These are phyloP conservation scores for Vespertilio murinus DNA, from an alignment of 2,797 vertebrate genomes.

Conservation along the genomic window DNA sequence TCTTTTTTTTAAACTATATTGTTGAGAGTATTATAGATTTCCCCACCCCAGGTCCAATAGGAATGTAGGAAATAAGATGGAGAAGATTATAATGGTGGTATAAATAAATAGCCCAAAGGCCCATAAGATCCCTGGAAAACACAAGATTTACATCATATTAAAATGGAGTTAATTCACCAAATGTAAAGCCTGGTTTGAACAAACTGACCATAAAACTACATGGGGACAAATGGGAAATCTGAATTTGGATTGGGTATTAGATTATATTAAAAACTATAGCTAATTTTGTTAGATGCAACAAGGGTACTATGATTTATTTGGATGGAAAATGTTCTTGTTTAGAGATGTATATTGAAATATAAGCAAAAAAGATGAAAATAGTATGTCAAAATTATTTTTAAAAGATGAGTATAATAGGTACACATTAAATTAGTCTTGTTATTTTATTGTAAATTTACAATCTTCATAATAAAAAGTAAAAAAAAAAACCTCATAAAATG, in stretches of 20 bases:
- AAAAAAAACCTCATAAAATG: neutral
- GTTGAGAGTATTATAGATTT: no score
- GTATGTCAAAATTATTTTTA: neutral
- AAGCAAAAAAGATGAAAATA: conserved; percentile 13
- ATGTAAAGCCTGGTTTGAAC: neutral
- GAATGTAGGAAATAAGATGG: neutral
- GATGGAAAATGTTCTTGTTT: neutral
- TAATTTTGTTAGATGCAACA: neutral
- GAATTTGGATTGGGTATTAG: neutral
- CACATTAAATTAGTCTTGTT: neutral
- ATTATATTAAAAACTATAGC: neutral
- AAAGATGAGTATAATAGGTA: neutral
- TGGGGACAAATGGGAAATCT: neutral
- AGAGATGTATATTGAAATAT: neutral
- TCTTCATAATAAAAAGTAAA: neutral
- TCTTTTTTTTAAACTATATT: neutral
- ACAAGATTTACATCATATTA: neutral
- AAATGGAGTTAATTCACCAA: neutral
- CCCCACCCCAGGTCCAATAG: neutral
- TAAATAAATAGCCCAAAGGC: neutral
- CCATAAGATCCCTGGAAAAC: neutral
- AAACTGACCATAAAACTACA: neutral
- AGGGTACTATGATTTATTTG: neutral
- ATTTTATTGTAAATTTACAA: neutral
- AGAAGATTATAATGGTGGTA: neutral